Conservation (phyloP, 1,140 invertebrate species). For the Heliconius himera region DNA sequence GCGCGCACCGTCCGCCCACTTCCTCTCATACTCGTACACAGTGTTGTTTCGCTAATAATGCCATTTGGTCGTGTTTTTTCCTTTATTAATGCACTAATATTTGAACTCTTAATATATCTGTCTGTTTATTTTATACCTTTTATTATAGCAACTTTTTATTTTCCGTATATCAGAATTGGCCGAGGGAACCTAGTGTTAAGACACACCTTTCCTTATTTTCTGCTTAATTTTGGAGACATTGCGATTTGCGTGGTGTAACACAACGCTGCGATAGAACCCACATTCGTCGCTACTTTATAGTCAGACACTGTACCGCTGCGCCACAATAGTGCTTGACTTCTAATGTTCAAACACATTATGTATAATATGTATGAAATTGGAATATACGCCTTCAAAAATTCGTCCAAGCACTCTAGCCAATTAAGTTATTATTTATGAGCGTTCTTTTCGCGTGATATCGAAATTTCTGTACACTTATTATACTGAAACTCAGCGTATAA, state of each 20-base stretch:
- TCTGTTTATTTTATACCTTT: too few relatives aligned
- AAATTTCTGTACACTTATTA: background rate
- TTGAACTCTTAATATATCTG: too few relatives aligned
- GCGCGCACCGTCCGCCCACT: background rate
- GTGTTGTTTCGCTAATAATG: slow-evolving; percentile 27
- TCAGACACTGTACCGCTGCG: background rate
- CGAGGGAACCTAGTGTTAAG: background rate
- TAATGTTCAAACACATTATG: background rate
- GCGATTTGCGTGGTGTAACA: background rate
- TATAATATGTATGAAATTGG: background rate
- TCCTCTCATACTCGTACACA: slow-evolving; percentile 11
- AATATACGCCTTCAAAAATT: background rate
- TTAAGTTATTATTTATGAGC: background rate
- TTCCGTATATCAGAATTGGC: background rate
- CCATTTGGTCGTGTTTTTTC: slow-evolving; percentile 11
- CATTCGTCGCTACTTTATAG: background rate
- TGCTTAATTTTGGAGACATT: background rate
- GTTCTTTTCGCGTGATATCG: background rate
- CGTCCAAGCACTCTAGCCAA: background rate
- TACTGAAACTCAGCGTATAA: background rate
- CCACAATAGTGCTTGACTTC: too few relatives aligned
- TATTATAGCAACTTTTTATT: background rate
- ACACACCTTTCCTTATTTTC: background rate
- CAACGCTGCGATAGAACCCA: background rate
- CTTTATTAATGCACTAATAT: background rate